phyloP scores from a whole-genome alignment of 2,797 vertebrate genomes.

The Hydrolagus colliei region DNA sequence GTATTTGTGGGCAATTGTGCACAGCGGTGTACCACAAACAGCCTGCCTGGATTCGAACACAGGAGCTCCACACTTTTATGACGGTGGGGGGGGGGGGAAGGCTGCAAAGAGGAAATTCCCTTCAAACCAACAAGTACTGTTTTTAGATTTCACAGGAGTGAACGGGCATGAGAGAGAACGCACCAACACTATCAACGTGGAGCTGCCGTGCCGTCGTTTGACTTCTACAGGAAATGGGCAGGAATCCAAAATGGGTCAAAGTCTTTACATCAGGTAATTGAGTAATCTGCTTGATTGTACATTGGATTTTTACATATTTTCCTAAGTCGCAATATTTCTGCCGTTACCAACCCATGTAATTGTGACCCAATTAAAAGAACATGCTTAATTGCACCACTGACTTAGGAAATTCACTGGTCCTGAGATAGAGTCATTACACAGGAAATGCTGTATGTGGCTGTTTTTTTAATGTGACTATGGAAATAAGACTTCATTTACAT shows the following conservation, averaged over 20 bases:
- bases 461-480: too few species aligned
- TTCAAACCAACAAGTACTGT: background rate
- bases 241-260: background rate
- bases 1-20: too few species aligned
- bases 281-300: background rate
- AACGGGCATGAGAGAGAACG: too few species aligned
- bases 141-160: too few species aligned
- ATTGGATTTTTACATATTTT: background rate
- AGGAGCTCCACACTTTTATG: too few species aligned
- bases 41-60: too few species aligned
- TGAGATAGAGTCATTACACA: background rate
- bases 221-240: background rate
- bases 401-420: background rate
- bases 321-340: conserved; percentile 4
- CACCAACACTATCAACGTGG: too few species aligned
- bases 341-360: conserved; percentile 8
- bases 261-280: conserved; percentile 14
- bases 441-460: too few species aligned
- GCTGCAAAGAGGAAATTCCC: background rate
- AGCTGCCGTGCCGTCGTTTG: background rate
- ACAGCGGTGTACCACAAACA: too few species aligned
- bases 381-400: background rate
- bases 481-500: too few species aligned
- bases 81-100: too few species aligned
- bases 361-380: conserved; percentile 18